Base-by-base conservation (phyloP, 1,140 invertebrate species). In the Drosophila quadrilineata region DNA sequence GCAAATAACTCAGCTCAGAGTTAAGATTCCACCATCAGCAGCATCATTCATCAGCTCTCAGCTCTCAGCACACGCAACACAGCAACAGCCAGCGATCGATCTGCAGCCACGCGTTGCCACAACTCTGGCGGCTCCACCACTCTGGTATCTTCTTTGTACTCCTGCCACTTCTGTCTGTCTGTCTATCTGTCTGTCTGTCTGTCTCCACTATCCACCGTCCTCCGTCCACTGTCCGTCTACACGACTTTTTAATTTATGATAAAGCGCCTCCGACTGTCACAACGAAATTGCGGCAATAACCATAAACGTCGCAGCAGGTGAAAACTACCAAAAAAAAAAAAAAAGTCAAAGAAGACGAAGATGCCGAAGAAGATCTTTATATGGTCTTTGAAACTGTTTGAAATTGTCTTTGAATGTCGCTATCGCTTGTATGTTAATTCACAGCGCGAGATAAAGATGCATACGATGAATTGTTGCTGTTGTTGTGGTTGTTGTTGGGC, bases 211-310 rank as follows among this genome's bases (percentile, higher is more conserved):
- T 16, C 16, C 16, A 1, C 31, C 35, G 38, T 16, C 31, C 40
- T 19, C 38, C 16, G 45, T 49, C 41, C 54, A 48, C 46, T 10
- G 35, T 33, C 24, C 43, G 54, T 56, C 63, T 71, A 85, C 79
- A 85, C 79, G 74, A 85, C 53, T 86, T 79, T 86, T 86, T 86
- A 85, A 85, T 85, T 85, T 85, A 85, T 85, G 79, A 86, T 85
- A 85, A 85, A 85, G 79, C 79, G 79, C 79, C 79, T 85, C 75
- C 80, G 79, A 85, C 80, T 85, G 79, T 85, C 79, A 85, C 79
- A 85, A 85, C 79, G 54, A 66, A 85, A 85, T 85, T 85, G 80
- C 79, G 79, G 79, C 80, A 86, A 85, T 85, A 85, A 79, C 79
- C 79, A 85, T 85, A 85, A 85, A 85, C 75, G 80, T 58, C 79